Percentiles rank a stretch among this genome's conserved stretches.
phyloP scores from a whole-genome alignment of 2,797 vertebrate genomes.

The Anguilla pacifica region DNA sequence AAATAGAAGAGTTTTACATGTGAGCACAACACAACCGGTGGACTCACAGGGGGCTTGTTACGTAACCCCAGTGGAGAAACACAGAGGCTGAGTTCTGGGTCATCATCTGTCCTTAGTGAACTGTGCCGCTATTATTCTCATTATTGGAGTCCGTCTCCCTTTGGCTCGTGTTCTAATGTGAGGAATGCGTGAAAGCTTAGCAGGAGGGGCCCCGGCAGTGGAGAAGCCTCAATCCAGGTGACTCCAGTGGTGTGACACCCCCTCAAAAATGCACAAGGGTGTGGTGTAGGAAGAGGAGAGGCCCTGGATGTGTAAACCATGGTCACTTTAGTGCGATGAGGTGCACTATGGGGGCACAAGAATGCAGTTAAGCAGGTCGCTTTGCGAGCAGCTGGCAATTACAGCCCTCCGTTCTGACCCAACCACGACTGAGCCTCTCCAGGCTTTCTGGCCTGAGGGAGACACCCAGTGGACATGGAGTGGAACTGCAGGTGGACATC shows the following conservation, averaged over 20 bases:
- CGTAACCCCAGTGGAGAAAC: not conserved
- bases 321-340: not conserved
- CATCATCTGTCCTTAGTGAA: not conserved
- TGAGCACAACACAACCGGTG: not conserved
- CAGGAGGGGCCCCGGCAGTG: not conserved
- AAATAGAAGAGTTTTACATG: not conserved
- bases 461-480: conserved; percentile 52
- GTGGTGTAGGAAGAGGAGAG: not conserved
- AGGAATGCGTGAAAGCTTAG: not conserved
- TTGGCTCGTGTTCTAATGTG: not conserved
- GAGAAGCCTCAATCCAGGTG: not conserved
- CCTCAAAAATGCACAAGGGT: not conserved
- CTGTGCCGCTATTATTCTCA: not conserved
- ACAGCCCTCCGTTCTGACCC: not conserved
- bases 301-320: not conserved
- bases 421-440: not conserved
- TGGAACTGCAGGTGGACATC: conserved; percentile 23
- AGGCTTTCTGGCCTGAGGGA: conserved; percentile 30
- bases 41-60: not conserved
- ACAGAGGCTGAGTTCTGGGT: not conserved
- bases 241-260: not conserved
- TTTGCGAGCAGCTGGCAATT: conserved; percentile 46
- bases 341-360: not conserved
- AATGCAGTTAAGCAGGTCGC: conserved; percentile 53
- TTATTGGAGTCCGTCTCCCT: not conserved